Conservation (phyloP, 2,797 vertebrate species). For the Erpetoichthys calabaricus region DNA sequence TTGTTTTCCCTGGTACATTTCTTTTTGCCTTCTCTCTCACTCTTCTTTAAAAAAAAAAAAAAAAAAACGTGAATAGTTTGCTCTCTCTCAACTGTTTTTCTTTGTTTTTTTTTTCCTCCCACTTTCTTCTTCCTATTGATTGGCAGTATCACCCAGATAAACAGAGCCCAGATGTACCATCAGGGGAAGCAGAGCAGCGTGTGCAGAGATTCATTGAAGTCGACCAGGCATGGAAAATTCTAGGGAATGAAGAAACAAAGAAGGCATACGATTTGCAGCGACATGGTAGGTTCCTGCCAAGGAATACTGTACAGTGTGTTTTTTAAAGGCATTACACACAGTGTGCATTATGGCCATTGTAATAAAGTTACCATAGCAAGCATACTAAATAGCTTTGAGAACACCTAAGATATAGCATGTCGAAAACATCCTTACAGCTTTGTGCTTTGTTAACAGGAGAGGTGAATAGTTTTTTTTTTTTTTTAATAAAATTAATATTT, state of each 20-base stretch:
- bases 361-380: too few relatives aligned
- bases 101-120: conserved; percentile 13
- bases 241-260: conserved; percentile 65
- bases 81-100: conserved; percentile 22
- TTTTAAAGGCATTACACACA: too few relatives aligned
- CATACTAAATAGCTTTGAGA: too few relatives aligned
- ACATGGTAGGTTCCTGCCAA: conserved; percentile 48
- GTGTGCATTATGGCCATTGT: too few relatives aligned
- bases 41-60: conserved; percentile 23
- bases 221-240: conserved; percentile 73
- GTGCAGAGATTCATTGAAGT: conserved; percentile 66
- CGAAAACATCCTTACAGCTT: too few relatives aligned
- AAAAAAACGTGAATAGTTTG: not conserved
- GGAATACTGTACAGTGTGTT: conserved; percentile 19
- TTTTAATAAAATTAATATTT: too few relatives aligned
- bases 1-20: conserved; percentile 20
- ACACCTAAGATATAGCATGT: too few relatives aligned
- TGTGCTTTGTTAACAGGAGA: too few relatives aligned
- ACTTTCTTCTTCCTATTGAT: not conserved
- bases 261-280: conserved; percentile 64
- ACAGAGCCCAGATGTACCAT: conserved; percentile 45
- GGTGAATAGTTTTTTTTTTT: too few relatives aligned
- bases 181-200: conserved; percentile 39
- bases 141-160: conserved; percentile 70
- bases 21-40: conserved; percentile 5